Conservation (phyloP, 2,888 invertebrate species). For the Muschampia plurimacula region DNA sequence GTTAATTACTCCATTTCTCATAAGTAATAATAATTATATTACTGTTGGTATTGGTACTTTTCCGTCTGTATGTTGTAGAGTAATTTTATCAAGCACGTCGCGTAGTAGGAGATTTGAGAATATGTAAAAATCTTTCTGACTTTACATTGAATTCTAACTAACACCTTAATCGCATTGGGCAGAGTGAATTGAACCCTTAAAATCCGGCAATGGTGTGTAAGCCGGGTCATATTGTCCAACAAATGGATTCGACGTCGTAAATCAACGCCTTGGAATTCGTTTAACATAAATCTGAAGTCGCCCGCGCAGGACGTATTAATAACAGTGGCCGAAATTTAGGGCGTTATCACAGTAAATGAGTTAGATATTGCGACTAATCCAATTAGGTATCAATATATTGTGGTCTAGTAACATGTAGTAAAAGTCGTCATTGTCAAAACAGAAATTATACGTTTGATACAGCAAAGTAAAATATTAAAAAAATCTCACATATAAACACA, state of each 20-base stretch:
- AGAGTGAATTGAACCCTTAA: constrained; percentile 37
- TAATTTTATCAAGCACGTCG: no score
- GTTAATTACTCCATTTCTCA: no score
- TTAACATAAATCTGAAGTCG: constrained; percentile 37
- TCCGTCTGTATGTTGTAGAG: no score
- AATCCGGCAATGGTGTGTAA: constrained; percentile 37
- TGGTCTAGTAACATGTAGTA: no score
- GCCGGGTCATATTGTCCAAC: constrained; percentile 33
- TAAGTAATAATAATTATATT: no score
- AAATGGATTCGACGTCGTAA: constrained; percentile 37
- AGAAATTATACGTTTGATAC: neutral
- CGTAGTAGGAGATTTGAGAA: neutral
- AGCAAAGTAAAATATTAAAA: neutral
- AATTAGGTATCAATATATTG: no score
- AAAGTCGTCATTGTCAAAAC: no score
- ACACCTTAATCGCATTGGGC: constrained; percentile 20
- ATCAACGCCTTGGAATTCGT: constrained; percentile 35
- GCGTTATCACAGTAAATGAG: neutral
- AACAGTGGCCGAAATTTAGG: constrained; percentile 17
- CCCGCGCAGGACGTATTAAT: constrained; percentile 35
- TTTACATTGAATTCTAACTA: neutral
- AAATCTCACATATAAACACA: no score
- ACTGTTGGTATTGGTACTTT: no score
- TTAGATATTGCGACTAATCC: neutral
- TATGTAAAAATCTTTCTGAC: constrained; percentile 2